phyloP scores from a whole-genome alignment of 2,888 invertebrate species.

The Plutella xylostella region DNA sequence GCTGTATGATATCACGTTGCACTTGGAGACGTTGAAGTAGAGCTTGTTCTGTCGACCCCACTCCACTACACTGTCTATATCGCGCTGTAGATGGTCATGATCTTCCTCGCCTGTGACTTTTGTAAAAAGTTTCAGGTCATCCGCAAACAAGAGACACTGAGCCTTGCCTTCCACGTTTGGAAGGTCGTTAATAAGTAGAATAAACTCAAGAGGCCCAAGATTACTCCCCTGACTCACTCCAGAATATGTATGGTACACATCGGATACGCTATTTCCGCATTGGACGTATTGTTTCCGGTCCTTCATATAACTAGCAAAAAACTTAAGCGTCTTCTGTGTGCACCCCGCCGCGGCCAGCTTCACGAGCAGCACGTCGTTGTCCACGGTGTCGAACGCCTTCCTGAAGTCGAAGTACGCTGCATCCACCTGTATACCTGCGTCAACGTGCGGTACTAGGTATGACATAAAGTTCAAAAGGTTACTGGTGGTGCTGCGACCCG shows the following conservation, averaged over 20 bases:
- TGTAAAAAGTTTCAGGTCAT: background rate
- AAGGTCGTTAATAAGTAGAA: conserved; percentile 11
- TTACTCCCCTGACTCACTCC: conserved; percentile 4
- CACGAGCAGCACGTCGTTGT: conserved; percentile 7
- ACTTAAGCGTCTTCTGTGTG: background rate
- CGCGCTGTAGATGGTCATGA: background rate
- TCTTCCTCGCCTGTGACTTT: too few species aligned
- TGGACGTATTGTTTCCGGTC: background rate
- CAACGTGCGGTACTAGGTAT: background rate
- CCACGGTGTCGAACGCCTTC: conserved; percentile 7
- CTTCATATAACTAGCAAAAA: background rate
- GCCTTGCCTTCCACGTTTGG: conserved; percentile 4
- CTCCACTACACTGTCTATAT: background rate
- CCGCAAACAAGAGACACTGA: background rate
- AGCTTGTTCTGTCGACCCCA: background rate
- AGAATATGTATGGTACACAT: background rate
- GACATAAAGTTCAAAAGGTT: background rate
- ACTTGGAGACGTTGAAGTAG: too few species aligned
- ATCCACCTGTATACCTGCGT: background rate
- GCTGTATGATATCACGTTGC: background rate
- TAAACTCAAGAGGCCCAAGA: conserved; percentile 10
- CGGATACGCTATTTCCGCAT: background rate
- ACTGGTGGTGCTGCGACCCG: background rate
- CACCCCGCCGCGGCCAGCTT: conserved; percentile 4
- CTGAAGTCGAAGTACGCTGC: background rate